Conservation (phyloP, 2,888 invertebrate genomes). For the Sinodicranocentrus sp. region DNA sequence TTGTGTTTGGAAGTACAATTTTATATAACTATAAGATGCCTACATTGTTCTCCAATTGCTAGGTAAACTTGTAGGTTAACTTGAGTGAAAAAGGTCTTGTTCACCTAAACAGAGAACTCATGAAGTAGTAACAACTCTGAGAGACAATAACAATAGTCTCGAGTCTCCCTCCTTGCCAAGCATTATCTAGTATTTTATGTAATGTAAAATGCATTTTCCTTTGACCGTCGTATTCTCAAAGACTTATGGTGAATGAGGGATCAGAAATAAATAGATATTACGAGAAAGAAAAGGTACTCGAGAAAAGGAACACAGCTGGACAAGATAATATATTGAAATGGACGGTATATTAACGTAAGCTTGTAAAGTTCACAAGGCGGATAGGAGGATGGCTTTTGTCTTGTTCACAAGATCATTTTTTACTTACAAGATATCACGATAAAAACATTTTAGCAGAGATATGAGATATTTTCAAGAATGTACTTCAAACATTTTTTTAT, state of each 20-base stretch:
- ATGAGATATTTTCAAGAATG: background rate
- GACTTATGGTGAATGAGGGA: constrained; percentile 3
- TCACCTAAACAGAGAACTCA: constrained; percentile 17
- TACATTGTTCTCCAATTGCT: no score
- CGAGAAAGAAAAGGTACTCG: constrained; percentile 17
- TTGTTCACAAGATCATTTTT: constrained; percentile 34
- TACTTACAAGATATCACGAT: background rate
- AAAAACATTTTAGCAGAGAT: constrained; percentile 4
- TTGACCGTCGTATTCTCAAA: background rate
- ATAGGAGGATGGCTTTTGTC: constrained; percentile 2
- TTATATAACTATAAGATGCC: no score
- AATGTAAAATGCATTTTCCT: constrained; percentile 24
- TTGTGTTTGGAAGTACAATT: no score
- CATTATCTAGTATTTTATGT: no score
- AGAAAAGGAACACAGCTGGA: constrained; percentile 34
- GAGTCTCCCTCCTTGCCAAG: constrained; percentile 7
- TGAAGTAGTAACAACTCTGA: constrained; percentile 39
- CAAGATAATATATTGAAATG: constrained; percentile 32
- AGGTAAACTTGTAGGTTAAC: constrained; percentile 20
- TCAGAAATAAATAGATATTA: constrained; percentile 32
- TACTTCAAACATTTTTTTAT: background rate
- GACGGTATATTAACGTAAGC: background rate
- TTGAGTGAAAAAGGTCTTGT: constrained; percentile 3
- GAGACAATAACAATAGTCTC: constrained; percentile 52
- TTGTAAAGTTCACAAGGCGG: background rate